These are phyloP conservation scores for Hypsibius dujardini DNA, from an alignment of 1,140 invertebrate species.

Conservation along the genomic window DNA sequence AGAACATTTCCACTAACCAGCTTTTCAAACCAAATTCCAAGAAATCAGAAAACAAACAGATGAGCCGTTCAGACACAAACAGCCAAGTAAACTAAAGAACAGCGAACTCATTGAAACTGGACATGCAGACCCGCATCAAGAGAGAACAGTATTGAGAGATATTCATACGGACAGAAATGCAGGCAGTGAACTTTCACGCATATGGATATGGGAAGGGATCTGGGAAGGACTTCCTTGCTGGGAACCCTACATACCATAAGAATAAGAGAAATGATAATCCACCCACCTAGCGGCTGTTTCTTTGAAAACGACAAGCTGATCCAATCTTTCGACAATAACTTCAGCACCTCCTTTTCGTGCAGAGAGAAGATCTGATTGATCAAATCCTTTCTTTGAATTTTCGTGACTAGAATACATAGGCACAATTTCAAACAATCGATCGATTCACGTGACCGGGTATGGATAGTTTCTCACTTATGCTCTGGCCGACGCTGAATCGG, in stretches of 20 bases:
- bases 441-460: not conserved
- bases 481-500: not conserved
- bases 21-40: too few relatives aligned
- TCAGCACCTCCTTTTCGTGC: conserved; percentile 59
- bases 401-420: conserved; percentile 48
- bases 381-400: conserved; percentile 61
- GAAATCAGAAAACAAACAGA: too few relatives aligned
- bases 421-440: too few relatives aligned
- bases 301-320: conserved; percentile 57
- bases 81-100: too few relatives aligned
- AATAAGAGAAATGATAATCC: conserved; percentile 24
- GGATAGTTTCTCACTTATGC: not conserved
- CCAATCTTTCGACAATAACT: conserved; percentile 62
- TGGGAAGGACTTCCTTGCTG: too few relatives aligned
- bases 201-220: too few relatives aligned
- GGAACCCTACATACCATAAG: not conserved
- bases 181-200: too few relatives aligned
- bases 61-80: too few relatives aligned
- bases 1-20: not conserved
- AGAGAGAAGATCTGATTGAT: conserved; percentile 77
- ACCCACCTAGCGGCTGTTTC: conserved; percentile 60
- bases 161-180: too few relatives aligned
- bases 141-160: too few relatives aligned
- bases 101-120: too few relatives aligned
- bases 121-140: too few relatives aligned